A percentile compares a stretch with the other conserved stretches of the same genome.
Evolutionary conservation across 2,113 vertebrate species (phyloP).

Genomic region (Lagenorhynchus albirostris): DNA sequence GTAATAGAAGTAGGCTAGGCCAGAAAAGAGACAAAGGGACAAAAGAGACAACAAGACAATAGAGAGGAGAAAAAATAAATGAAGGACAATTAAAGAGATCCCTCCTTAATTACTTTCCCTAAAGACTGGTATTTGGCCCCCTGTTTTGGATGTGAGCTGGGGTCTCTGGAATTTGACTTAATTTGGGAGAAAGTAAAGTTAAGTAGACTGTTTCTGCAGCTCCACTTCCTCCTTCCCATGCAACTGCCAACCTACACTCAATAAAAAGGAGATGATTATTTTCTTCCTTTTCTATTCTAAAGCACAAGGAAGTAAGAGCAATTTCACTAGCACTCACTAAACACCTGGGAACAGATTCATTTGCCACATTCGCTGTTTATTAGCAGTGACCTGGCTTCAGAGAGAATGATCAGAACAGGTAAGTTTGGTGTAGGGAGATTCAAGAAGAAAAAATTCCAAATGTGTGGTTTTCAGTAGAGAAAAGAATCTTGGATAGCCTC

Average conservation of each 20-base stretch:
- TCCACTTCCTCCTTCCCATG: not conserved
- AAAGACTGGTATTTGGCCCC: not conserved
- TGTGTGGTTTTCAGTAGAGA: not conserved
- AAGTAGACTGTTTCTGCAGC: not conserved
- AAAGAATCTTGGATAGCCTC: not conserved
- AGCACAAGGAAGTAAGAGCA: not conserved
- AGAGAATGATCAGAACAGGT: not conserved
- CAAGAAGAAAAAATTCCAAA: not conserved
- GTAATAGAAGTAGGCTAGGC: not conserved
- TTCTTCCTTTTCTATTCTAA: conserved; percentile 6
- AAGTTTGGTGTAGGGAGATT: not conserved
- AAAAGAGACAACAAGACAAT: not conserved
- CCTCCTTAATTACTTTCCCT: not conserved
- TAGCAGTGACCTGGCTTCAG: not conserved
- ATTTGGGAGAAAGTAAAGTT: not conserved
- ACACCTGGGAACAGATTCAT: not conserved
- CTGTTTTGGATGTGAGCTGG: not conserved
- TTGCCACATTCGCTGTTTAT: not conserved
- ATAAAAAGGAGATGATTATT: not conserved
- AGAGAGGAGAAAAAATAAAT: not conserved
- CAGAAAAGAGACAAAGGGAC: not conserved
- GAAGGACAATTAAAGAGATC: not conserved
- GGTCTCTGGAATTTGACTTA: not conserved
- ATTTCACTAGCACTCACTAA: not conserved
- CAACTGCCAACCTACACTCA: not conserved